Base-by-base conservation (phyloP, 2,888 invertebrate species). In the Eurytoma adleriae region DNA sequence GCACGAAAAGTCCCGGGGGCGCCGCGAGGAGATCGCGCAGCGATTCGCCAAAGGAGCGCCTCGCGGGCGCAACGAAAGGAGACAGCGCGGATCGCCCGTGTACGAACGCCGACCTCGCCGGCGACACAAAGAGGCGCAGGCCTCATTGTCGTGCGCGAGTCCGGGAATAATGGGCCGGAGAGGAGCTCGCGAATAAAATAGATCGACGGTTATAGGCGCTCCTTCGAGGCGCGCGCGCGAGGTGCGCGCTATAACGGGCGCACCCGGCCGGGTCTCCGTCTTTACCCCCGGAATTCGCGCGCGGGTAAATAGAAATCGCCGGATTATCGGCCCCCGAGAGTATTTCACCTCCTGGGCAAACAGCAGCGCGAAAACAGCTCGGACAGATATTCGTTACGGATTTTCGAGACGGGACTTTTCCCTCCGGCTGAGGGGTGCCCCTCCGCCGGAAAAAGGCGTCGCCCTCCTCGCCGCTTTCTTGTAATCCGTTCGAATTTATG, bases 151-250 rank as follows among this genome's bases (percentile, higher is more conserved):
- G 10, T 18, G 14, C 40, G 30, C 24, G 59, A 71, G 20, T 14
- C 18, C 67, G 70, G 54, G 40, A 61, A 18, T 3, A 61, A 67
- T 40, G 54, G 50, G 20, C 40, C 7, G 7, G 56, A 13, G 68
- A 67, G 18, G 52, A 52, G 61, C 64, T 56, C 80, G 76, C 79
- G 83, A 86, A 84, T 83, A 84, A 85, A 87, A 86, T 84, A 76
- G 84, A 86, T 85, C 85, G 86, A 80, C 80, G 48, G 80, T 80
- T 80, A 50, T 24, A 5, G 7, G 16, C 62, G 40, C 62, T 24
- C n/a, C 61, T 48, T 64, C 40, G 57, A 16, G 2, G n/a, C n/a
- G 14, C 3, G 54, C n/a, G 54, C 54, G 13, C 50, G 50, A 13
- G 50, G 24, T 24, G 24, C 24, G 2, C 24, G 24, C 1, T 24